phyloP scores from a whole-genome alignment of 2,888 invertebrate species.

The Sinopyrophorus schimmeli region DNA sequence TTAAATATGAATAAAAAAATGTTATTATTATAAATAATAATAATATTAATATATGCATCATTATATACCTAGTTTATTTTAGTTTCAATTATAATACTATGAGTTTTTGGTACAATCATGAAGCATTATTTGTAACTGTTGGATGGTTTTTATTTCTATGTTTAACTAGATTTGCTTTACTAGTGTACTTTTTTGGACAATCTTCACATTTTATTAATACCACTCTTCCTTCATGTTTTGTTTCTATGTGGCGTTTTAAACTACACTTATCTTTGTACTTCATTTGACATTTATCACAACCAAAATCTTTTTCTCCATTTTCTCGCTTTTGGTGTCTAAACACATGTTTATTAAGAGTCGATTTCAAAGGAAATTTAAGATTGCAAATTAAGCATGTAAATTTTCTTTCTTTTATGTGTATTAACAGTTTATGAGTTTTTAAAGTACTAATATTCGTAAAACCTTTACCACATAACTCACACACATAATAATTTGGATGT shows the following conservation, averaged over 20 bases:
- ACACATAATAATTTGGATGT: conserved; percentile 41
- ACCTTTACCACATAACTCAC: conserved; percentile 43
- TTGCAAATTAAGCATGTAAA: conserved; percentile 43
- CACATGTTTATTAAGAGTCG: conserved; percentile 44
- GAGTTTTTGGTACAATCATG: too few relatives aligned
- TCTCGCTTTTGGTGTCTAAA: conserved; percentile 37
- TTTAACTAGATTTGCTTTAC: conserved; percentile 36
- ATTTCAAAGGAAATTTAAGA: conserved; percentile 42
- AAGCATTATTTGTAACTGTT: not conserved
- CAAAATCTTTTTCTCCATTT: conserved; percentile 36
- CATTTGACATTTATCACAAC: conserved; percentile 37
- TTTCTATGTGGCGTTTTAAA: conserved; percentile 38
- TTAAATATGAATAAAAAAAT: too few relatives aligned
- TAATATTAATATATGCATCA: too few relatives aligned
- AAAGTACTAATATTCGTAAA: conserved; percentile 44
- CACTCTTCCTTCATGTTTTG: conserved; percentile 36
- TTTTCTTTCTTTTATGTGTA: conserved; percentile 41
- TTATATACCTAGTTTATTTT: too few relatives aligned
- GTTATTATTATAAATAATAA: too few relatives aligned
- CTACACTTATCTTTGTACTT: conserved; percentile 42
- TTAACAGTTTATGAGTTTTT: conserved; percentile 41
- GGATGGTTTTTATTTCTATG: conserved; percentile 35
- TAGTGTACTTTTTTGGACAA: conserved; percentile 38
- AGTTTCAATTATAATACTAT: too few relatives aligned
- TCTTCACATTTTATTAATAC: conserved; percentile 30